Conservation (phyloP, 2,888 invertebrate species). For the Xestia c-nigrum region DNA sequence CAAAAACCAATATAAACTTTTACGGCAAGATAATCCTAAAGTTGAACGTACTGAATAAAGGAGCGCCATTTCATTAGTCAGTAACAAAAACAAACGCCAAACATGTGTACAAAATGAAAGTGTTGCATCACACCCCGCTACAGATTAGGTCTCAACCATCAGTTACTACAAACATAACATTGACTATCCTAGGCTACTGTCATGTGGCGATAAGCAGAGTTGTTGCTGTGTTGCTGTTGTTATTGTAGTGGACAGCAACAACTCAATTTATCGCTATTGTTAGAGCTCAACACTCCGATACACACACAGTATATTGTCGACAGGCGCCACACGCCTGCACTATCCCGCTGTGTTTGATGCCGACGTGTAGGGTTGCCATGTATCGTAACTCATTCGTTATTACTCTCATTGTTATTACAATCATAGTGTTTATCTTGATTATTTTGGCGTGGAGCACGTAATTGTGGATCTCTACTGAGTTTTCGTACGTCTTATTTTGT, state of each 20-base stretch:
- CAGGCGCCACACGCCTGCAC: constrained; percentile 63
- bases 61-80: no score
- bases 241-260: background rate
- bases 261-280: background rate
- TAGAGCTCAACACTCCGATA: constrained; percentile 22
- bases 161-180: background rate
- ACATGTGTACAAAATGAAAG: background rate
- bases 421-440: constrained; percentile 28
- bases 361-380: constrained; percentile 53
- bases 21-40: no score
- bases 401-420: constrained; percentile 35
- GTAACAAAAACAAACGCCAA: no score
- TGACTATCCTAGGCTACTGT: background rate
- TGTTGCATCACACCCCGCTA: background rate
- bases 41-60: no score
- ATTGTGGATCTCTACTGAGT: background rate
- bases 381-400: constrained; percentile 42
- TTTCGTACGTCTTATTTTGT: background rate
- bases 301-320: constrained; percentile 52
- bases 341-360: constrained; percentile 66
- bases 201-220: background rate
- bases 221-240: background rate
- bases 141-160: background rate
- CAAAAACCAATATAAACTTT: no score
- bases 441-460: constrained; percentile 2